Percentiles rank a stretch among this genome's conserved stretches.
These are phyloP conservation scores for Andrena trimmerana DNA, from an alignment of 2,888 invertebrate genomes.

Conservation along the genomic window DNA sequence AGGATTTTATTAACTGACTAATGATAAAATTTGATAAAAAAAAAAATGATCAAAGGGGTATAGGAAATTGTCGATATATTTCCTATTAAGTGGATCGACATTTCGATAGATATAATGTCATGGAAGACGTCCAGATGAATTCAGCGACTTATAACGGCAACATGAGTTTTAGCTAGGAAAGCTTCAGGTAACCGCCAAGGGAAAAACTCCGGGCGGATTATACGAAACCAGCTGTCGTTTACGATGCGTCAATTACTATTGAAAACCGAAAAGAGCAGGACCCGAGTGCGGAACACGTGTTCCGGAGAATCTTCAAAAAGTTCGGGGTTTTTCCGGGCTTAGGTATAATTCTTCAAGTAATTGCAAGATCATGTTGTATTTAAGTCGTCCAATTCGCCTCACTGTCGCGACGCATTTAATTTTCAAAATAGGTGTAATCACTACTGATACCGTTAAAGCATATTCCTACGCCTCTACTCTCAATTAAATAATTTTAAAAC, in stretches of 20 bases:
- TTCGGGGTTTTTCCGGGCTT: too few species aligned
- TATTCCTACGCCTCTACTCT: background rate
- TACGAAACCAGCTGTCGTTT: background rate
- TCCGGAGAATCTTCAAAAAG: background rate
- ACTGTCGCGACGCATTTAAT: background rate
- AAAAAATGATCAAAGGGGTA: background rate
- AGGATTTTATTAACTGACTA: too few species aligned
- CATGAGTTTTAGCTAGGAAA: background rate
- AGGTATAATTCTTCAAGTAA: background rate
- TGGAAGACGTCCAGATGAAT: slow-evolving; percentile 2
- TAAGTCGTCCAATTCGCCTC: background rate
- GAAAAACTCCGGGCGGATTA: background rate
- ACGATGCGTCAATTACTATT: background rate
- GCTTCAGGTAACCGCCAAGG: too few species aligned
- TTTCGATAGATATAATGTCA: background rate
- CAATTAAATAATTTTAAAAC: slow-evolving; percentile 4
- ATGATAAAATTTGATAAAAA: too few species aligned
- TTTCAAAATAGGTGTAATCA: background rate
- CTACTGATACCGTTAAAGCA: background rate
- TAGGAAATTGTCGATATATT: background rate
- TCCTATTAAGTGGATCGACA: background rate
- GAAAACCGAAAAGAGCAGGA: background rate
- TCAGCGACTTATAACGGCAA: background rate
- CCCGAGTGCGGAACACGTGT: background rate
- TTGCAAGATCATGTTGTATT: background rate